Percentiles rank a stretch among this genome's conserved stretches.
phyloP scores from a whole-genome alignment of 1,140 invertebrate species.

The Drosophila rhopaloa region DNA sequence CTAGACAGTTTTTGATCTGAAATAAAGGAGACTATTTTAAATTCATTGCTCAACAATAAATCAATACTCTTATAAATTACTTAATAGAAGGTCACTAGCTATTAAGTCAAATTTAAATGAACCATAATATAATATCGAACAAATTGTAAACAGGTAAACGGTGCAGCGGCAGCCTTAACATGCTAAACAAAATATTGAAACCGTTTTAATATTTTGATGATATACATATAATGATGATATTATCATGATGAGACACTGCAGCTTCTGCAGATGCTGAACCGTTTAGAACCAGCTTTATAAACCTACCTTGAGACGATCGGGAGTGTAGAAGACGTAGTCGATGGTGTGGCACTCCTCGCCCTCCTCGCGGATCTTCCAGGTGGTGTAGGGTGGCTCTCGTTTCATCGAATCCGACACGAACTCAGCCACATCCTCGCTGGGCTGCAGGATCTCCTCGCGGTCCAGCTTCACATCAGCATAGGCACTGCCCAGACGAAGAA shows the following conservation, averaged over 20 bases:
- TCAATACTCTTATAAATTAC: too few relatives aligned
- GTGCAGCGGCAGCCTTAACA: too few relatives aligned
- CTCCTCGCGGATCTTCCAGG: conserved; percentile 91
- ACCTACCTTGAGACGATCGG: conserved; percentile 85
- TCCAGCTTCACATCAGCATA: conserved; percentile 85
- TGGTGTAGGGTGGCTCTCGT: conserved; percentile 90
- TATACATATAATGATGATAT: too few relatives aligned
- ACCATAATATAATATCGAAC: too few relatives aligned
- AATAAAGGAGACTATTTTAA: neutral
- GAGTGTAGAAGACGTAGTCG: conserved; percentile 91
- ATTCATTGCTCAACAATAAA: neutral
- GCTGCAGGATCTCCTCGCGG: conserved; percentile 26
- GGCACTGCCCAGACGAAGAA: conserved; percentile 85
- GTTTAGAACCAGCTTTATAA: neutral
- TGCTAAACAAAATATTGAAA: too few relatives aligned
- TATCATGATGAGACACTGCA: too few relatives aligned
- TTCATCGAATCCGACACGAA: conserved; percentile 72
- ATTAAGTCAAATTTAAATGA: too few relatives aligned
- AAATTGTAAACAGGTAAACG: too few relatives aligned
- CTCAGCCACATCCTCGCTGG: conserved; percentile 44
- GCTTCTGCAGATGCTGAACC: neutral
- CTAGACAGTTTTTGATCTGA: conserved; percentile 87
- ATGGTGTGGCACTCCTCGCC: conserved; percentile 91
- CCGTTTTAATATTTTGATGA: too few relatives aligned
- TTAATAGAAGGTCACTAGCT: too few relatives aligned